phyloP scores from a whole-genome alignment of 2,113 vertebrate species.

The Scomber japonicus region DNA sequence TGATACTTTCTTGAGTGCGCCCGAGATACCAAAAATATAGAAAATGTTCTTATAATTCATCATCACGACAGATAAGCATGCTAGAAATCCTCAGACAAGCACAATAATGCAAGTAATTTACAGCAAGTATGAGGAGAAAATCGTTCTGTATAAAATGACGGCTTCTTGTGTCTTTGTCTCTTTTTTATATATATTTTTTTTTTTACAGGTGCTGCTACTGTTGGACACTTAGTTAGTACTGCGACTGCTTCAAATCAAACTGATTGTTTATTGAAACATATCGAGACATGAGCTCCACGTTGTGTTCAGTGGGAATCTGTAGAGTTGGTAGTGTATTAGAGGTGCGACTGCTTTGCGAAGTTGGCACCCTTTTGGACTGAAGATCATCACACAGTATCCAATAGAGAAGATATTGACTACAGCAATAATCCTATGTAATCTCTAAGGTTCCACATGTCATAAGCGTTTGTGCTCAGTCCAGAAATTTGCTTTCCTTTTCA shows the following conservation, averaged over 20 bases:
- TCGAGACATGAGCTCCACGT: not conserved
- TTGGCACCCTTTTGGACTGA: conserved; percentile 16
- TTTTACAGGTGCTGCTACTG: conserved; percentile 43
- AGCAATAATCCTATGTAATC: not conserved
- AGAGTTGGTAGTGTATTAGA: conserved; percentile 52
- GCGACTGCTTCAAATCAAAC: not conserved
- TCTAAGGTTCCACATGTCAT: not conserved
- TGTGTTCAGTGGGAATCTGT: conserved; percentile 12
- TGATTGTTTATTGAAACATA: not conserved
- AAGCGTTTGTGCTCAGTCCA: conserved; percentile 21
- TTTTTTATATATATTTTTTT: not conserved
- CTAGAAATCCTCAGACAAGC: conserved; percentile 37
- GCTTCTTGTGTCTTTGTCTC: not conserved
- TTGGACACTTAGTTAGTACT: conserved; percentile 12
- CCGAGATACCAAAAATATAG: conserved; percentile 49
- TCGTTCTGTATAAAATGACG: not conserved
- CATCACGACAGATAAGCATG: conserved; percentile 59
- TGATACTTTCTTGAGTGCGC: conserved; percentile 1
- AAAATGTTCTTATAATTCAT: conserved; percentile 45
- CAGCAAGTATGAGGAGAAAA: conserved; percentile 51
- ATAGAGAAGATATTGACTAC: not conserved
- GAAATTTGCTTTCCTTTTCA: not conserved
- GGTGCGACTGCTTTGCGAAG: conserved; percentile 19
- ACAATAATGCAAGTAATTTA: conserved; percentile 54
- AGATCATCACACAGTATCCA: conserved; percentile 12